Conservation (phyloP, 2,888 invertebrate species). For the Dione juno region DNA sequence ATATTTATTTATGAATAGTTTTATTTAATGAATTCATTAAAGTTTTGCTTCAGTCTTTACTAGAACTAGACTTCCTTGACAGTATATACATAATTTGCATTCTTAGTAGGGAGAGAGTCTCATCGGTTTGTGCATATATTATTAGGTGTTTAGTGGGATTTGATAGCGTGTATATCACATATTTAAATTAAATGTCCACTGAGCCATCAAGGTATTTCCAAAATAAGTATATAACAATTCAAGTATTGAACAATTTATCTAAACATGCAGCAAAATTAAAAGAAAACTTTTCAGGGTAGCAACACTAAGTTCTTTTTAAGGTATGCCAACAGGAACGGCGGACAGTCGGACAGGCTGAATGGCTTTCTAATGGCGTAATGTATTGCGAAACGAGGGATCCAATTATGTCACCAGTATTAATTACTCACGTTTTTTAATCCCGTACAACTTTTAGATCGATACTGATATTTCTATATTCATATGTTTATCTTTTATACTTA, state of each 20-base stretch:
- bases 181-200: no score
- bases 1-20: no score
- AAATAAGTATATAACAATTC: no score
- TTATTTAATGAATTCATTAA: no score
- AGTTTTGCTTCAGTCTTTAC: no score
- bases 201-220: no score
- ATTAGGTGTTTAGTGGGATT: background rate
- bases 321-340: constrained; percentile 74
- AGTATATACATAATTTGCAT: no score
- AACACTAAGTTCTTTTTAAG: constrained; percentile 50
- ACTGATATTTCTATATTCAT: constrained; percentile 15
- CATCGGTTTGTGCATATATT: no score
- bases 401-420: constrained; percentile 77
- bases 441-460: constrained; percentile 13
- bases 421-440: constrained; percentile 55
- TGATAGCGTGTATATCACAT: no score
- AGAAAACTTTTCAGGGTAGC: constrained; percentile 35
- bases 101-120: no score
- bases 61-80: no score
- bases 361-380: constrained; percentile 80
- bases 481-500: background rate
- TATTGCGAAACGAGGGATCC: constrained; percentile 73
- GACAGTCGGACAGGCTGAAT: constrained; percentile 60
- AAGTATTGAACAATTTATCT: background rate
- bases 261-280: background rate